Conservation (phyloP, 2,888 invertebrate genomes). For the Pandemis corylana region DNA sequence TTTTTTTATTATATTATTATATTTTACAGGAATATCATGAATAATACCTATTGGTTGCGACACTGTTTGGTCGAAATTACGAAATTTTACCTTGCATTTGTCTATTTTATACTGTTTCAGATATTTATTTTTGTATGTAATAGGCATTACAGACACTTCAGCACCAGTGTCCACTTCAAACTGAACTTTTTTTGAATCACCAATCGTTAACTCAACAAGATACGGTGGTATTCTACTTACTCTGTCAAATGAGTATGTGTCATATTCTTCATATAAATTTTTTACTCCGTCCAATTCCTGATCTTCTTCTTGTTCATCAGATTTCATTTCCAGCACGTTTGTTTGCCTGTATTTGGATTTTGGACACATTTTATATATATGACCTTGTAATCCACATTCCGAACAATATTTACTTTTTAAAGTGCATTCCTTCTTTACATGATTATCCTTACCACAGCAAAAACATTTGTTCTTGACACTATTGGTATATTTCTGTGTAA, state of each 20-base stretch:
- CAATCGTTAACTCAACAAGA: neutral
- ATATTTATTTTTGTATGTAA: constrained; percentile 2
- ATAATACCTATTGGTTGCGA: constrained; percentile 3
- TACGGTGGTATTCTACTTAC: neutral
- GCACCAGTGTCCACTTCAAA: constrained; percentile 32
- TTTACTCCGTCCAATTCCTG: neutral
- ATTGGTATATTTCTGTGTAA: neutral
- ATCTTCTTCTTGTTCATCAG: neutral
- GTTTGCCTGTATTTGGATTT: neutral
- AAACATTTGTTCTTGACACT: neutral
- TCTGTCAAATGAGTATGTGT: constrained; percentile 8
- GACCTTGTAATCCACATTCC: constrained; percentile 10
- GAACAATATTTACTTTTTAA: constrained; percentile 3
- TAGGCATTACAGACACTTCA: constrained; percentile 10
- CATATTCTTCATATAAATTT: constrained; percentile 6
- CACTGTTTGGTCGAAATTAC: constrained; percentile 2
- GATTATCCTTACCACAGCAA: constrained; percentile 12
- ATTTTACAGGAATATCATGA: constrained; percentile 7
- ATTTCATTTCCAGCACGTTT: neutral
- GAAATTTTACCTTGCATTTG: neutral
- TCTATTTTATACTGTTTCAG: neutral
- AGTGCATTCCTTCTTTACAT: constrained; percentile 1
- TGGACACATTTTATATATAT: constrained; percentile 19
- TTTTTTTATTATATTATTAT: neutral
- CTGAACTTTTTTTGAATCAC: neutral